Conservation (phyloP, 1,140 invertebrate species). For the Pararge aegeria region DNA sequence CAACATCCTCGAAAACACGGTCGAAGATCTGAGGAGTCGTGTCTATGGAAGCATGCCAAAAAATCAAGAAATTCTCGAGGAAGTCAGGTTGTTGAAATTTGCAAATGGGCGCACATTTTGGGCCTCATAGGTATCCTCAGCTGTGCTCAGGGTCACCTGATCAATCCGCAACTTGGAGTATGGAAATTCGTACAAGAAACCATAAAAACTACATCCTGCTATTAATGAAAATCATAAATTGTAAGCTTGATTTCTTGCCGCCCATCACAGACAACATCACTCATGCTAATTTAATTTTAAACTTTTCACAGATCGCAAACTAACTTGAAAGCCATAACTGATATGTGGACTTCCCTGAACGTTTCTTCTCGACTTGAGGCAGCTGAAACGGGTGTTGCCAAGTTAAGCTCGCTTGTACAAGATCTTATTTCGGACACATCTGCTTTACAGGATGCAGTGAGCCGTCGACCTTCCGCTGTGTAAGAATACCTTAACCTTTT, state of each 20-base stretch:
- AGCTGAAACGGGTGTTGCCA: slow-evolving; percentile 56
- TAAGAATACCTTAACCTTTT: slow-evolving; percentile 9
- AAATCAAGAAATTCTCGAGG: slow-evolving; percentile 65
- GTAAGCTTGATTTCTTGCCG: no score
- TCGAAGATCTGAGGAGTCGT: slow-evolving; percentile 59
- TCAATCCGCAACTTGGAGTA: no score
- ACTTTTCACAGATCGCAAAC: slow-evolving; percentile 51
- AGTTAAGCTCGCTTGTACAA: slow-evolving; percentile 63
- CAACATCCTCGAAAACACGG: slow-evolving; percentile 54
- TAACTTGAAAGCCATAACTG: slow-evolving; percentile 63
- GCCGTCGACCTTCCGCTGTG: slow-evolving; percentile 18
- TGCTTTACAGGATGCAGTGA: slow-evolving; percentile 37
- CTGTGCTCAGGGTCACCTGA: no score
- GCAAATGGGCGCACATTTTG: no score
- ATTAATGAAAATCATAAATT: no score
- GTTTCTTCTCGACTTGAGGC: slow-evolving; percentile 64
- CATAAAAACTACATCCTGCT: no score
- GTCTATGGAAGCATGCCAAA: slow-evolving; percentile 66
- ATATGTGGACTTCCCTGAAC: slow-evolving; percentile 69
- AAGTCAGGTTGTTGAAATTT: slow-evolving; percentile 50
- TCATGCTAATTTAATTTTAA: not conserved
- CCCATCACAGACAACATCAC: not conserved
- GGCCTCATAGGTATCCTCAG: no score
- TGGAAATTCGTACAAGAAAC: no score
- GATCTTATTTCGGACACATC: slow-evolving; percentile 53